phyloP scores from a whole-genome alignment of 2,113 vertebrate species.

The Patagioenas fasciata region DNA sequence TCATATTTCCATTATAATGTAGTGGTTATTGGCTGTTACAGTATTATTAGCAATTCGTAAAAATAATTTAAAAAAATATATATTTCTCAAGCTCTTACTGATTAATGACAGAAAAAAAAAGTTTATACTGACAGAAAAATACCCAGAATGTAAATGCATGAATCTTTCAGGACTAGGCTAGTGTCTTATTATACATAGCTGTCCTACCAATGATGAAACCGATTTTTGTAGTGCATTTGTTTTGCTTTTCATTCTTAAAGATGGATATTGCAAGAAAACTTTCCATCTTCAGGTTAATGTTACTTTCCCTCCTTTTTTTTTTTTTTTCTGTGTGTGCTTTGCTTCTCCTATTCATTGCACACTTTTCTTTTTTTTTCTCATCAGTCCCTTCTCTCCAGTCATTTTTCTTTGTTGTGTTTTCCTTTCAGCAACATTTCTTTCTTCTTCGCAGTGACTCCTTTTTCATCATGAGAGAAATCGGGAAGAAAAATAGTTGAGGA shows the following conservation, averaged over 20 bases:
- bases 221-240: not conserved
- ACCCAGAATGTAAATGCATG: not conserved
- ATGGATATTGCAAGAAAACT: not conserved
- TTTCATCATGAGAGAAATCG: conserved; percentile 9
- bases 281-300: not conserved
- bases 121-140: not conserved
- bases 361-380: not conserved
- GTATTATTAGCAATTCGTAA: not conserved
- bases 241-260: not conserved
- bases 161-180: not conserved
- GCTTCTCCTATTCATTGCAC: not conserved
- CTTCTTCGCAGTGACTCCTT: not conserved
- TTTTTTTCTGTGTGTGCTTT: not conserved
- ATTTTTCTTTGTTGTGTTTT: conserved; percentile 23
- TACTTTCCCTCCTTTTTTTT: not conserved
- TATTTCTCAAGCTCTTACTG: not conserved
- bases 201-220: not conserved
- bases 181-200: not conserved
- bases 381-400: not conserved
- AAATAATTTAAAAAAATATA: not conserved
- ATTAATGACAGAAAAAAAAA: not conserved
- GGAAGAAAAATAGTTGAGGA: not conserved
- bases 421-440: not conserved
- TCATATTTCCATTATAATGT: not conserved
- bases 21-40: not conserved